These are phyloP conservation scores for Augochlorella aurata DNA, from an alignment of 2,888 invertebrate species.

Conservation along the genomic window DNA sequence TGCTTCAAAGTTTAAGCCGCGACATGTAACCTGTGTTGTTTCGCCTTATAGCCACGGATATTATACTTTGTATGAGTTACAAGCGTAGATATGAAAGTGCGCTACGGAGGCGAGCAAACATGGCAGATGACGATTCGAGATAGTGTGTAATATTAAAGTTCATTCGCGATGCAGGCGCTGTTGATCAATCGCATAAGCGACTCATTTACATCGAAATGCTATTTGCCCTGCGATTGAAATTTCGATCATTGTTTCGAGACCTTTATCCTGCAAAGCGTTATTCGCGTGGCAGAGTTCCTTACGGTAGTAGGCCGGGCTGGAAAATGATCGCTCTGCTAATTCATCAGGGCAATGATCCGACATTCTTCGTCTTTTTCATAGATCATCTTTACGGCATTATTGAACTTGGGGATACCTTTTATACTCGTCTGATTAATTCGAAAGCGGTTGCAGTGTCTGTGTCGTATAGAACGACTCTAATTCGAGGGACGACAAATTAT, in stretches of 20 bases:
- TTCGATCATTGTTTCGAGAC: neutral
- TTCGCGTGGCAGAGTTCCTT: too few relatives aligned
- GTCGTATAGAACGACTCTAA: too few relatives aligned
- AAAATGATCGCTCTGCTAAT: too few relatives aligned
- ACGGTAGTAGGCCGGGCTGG: too few relatives aligned
- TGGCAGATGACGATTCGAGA: neutral
- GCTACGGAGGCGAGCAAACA: neutral
- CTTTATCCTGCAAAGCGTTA: neutral
- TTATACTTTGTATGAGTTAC: neutral
- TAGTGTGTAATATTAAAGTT: slow-evolving; percentile 3
- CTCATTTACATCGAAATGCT: neutral
- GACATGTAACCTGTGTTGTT: neutral
- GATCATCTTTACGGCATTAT: too few relatives aligned
- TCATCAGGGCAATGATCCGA: too few relatives aligned
- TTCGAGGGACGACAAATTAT: too few relatives aligned
- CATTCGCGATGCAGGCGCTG: neutral
- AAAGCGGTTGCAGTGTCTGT: too few relatives aligned
- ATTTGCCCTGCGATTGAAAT: neutral
- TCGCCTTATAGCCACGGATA: neutral
- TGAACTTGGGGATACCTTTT: too few relatives aligned
- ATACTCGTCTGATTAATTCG: too few relatives aligned
- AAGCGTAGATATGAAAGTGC: neutral
- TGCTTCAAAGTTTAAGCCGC: neutral
- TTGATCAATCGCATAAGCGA: neutral
- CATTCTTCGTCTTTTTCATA: too few relatives aligned